Base-by-base conservation (phyloP, 2,888 invertebrate genomes). In the Actias luna region DNA sequence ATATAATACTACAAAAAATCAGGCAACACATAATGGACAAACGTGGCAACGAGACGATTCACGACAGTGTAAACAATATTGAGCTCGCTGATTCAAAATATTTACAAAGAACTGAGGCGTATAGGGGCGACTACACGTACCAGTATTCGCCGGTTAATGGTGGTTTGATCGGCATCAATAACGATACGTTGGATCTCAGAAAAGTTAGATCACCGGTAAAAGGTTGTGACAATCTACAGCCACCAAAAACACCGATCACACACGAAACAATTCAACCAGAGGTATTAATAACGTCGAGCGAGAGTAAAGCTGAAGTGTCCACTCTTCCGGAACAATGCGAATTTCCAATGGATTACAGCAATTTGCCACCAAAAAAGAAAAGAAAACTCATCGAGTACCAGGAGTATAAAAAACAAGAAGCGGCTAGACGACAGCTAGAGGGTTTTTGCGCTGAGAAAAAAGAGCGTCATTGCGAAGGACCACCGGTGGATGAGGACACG, bases 1-100 rank as follows among this genome's bases (percentile, higher is more conserved):
- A 92, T 75, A 87, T 90, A 39, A 92, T 93, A 65, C 77, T 93
- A 64, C 92, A 92, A 80, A 93, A 93, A 84, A 93, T 93, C 65
- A 77, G 93, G 69, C 93, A 93, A 69, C 93, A 93, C 75, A 93
- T 93, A 67, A 91, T 93, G 91, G 93, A 92, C 69, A 90, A 91
- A 71, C 88, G 89, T 25, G 85, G 88, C 63, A 89, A 88, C 70
- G 92, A 90, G 35, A 80, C 77, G 66, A 69, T 69, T 62, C 84
- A 88, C 27, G 74, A 78, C 66, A 82, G 82, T 66, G 71, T 77
- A 46, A 76, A 69, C 65, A n/a, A n/a, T n/a, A 82, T 84, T 10
- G 71, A 80, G 58, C 71, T 78, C 50, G 68, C 72, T 29, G 88
- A 89, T 75, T 78, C 78, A 63, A 87, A 84, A 79, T 87, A 86